Evolutionary conservation across 2,797 vertebrate genomes (phyloP).

Genomic region (Danionella dracula): DNA sequence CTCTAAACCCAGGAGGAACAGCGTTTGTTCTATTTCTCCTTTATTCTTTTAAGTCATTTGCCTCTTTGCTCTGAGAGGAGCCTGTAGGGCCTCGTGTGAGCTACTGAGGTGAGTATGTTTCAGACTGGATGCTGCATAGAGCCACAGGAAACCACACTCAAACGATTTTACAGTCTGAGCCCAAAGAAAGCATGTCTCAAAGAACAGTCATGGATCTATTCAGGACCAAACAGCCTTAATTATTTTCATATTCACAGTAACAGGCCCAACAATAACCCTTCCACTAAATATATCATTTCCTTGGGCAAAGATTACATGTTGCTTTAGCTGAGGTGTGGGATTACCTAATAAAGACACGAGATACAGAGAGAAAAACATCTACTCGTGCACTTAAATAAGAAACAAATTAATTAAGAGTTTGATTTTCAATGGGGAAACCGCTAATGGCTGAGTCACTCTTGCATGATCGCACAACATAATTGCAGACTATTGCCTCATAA

Average conservation of each 20-base stretch:
- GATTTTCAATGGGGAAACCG: slow-evolving; percentile 4
- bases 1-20: slow-evolving; percentile 33
- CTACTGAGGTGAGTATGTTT: slow-evolving; percentile 31
- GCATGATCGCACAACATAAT: slow-evolving; percentile 35
- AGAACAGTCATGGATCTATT: slow-evolving; percentile 61
- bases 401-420: slow-evolving; percentile 49
- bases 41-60: slow-evolving; percentile 34
- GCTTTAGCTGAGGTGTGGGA: slow-evolving; percentile 24
- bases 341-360: slow-evolving; percentile 40
- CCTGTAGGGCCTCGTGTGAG: slow-evolving; percentile 21
- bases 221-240: slow-evolving; percentile 69
- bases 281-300: slow-evolving; percentile 47
- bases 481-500: slow-evolving; percentile 38
- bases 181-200: slow-evolving; percentile 56
- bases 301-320: slow-evolving; percentile 45
- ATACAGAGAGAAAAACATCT: slow-evolving; percentile 28
- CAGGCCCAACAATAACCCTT: slow-evolving; percentile 57
- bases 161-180: slow-evolving; percentile 66
- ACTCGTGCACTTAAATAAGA: slow-evolving; percentile 36
- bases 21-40: slow-evolving; percentile 60
- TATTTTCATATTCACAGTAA: slow-evolving; percentile 74
- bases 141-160: slow-evolving; percentile 54
- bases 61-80: slow-evolving; percentile 45
- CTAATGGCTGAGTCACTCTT: slow-evolving; percentile 41
- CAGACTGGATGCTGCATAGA: slow-evolving; percentile 27